These are phyloP conservation scores for Macrotis lagotis DNA, from an alignment of 2,113 vertebrate genomes.

Conservation along the genomic window DNA sequence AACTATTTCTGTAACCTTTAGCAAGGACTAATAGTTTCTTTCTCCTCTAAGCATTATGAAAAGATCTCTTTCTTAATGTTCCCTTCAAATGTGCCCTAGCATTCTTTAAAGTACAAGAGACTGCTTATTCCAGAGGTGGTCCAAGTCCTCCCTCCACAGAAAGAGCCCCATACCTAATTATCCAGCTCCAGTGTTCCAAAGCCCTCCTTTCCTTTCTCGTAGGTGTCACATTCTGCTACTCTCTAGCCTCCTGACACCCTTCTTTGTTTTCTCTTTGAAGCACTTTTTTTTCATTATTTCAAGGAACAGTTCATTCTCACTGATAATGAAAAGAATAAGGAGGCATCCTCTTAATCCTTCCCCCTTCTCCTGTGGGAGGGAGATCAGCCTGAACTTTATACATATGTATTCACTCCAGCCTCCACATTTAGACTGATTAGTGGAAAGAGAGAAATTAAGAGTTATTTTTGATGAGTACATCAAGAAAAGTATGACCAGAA, in stretches of 20 bases:
- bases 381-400: background rate
- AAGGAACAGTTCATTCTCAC: background rate
- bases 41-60: background rate
- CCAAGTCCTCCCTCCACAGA: background rate
- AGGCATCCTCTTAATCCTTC: background rate
- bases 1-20: background rate
- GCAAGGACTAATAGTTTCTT: background rate
- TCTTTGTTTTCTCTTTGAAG: background rate
- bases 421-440: background rate
- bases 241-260: background rate
- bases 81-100: background rate
- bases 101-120: background rate
- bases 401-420: background rate
- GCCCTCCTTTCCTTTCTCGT: too few species aligned
- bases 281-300: background rate
- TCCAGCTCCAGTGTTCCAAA: background rate
- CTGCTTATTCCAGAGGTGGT: background rate
- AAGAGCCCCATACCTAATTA: background rate
- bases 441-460: background rate
- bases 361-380: background rate
- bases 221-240: background rate
- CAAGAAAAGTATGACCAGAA: background rate
- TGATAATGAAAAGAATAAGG: background rate
- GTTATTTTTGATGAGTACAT: background rate
- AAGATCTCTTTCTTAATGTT: background rate